Evolutionary conservation across 2,888 invertebrate species (phyloP).

Genomic region (Zaprionus obscuricornis): DNA sequence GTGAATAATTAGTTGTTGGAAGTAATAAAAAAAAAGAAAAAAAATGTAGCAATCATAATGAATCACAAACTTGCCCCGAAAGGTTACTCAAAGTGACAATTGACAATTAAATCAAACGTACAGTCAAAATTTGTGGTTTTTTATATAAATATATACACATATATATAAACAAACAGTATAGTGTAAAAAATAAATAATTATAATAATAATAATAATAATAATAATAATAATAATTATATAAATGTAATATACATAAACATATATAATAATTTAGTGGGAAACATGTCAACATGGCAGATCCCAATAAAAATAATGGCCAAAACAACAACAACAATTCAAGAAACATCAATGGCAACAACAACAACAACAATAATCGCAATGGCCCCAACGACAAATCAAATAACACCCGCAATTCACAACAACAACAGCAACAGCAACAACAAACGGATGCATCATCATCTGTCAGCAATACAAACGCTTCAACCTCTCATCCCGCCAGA

Average conservation of each 20-base stretch:
- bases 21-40: too few relatives aligned
- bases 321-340: slow-evolving; percentile 21
- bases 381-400: neutral
- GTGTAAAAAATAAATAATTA: slow-evolving; percentile 6
- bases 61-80: slow-evolving; percentile 3
- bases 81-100: slow-evolving; percentile 28
- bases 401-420: slow-evolving; percentile 1
- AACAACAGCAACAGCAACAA: neutral
- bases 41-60: slow-evolving; percentile 18
- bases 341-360: slow-evolving; percentile 28
- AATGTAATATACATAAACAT: too few relatives aligned
- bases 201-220: neutral
- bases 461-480: too few relatives aligned
- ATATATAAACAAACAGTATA: slow-evolving; percentile 2
- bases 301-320: slow-evolving; percentile 46
- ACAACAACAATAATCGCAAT: too few relatives aligned
- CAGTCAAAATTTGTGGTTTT: slow-evolving; percentile 31
- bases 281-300: slow-evolving; percentile 63
- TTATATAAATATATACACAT: too few relatives aligned
- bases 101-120: slow-evolving; percentile 43
- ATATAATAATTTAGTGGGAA: too few relatives aligned
- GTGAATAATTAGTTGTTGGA: slow-evolving; percentile 37
- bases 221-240: too few relatives aligned
- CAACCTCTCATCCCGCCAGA: too few relatives aligned
- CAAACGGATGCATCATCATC: too few relatives aligned